These are phyloP conservation scores for Lapara coniferarum DNA, from an alignment of 2,888 invertebrate species.

Conservation along the genomic window DNA sequence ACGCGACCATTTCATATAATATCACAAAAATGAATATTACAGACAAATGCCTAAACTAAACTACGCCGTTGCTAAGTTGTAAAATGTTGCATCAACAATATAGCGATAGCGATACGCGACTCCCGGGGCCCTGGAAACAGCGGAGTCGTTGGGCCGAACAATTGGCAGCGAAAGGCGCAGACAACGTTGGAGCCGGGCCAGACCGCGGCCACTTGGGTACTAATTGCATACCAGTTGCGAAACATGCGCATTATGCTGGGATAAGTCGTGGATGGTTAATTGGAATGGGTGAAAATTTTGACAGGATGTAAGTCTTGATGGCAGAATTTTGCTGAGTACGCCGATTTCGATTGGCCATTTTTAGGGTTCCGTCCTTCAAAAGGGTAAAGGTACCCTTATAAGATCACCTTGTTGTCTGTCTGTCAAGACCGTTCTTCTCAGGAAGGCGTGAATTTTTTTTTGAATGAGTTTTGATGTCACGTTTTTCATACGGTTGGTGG, in stretches of 20 bases:
- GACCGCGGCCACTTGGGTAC: conserved; percentile 50
- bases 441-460: no score
- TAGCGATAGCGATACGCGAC: not conserved
- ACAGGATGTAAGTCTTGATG: no score
- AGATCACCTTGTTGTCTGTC: no score
- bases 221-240: conserved; percentile 54
- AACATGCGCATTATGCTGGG: conserved; percentile 11
- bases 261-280: no score
- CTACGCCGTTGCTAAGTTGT: not conserved
- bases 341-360: no score
- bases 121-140: not conserved
- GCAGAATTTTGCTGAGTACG: no score
- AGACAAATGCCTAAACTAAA: not conserved
- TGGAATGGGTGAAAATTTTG: no score
- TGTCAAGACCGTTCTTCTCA: no score
- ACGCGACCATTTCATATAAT: not conserved
- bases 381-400: no score
- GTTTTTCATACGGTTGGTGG: no score
- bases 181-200: conserved; percentile 47
- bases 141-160: conserved; percentile 6
- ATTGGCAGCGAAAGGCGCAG: conserved; percentile 19
- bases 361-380: no score
- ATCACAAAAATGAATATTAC: not conserved
- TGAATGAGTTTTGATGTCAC: no score
- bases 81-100: not conserved